Evolutionary conservation across 1,140 invertebrate species (phyloP).

Genomic region (Megalopta genalis): DNA sequence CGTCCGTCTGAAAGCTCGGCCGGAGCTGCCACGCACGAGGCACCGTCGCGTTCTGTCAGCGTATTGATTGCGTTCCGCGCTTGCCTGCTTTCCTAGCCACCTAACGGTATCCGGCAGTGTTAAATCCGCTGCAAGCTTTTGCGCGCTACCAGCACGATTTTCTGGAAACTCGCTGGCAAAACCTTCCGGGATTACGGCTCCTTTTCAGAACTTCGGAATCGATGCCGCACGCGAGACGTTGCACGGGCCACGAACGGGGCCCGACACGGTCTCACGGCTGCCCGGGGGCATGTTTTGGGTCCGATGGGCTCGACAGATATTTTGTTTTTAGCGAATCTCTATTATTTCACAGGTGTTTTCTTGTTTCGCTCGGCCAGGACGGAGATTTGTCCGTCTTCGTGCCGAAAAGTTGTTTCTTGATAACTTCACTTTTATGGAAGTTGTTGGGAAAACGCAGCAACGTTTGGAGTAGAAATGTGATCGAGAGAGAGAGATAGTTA

Average conservation of each 20-base stretch:
- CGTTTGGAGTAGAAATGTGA: too few relatives aligned
- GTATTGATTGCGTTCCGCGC: slow-evolving; percentile 73
- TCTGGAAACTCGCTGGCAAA: neutral
- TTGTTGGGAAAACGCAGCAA: too few relatives aligned
- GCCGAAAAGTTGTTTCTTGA: too few relatives aligned
- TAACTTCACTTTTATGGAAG: too few relatives aligned
- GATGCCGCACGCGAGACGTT: neutral
- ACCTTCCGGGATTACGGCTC: slow-evolving; percentile 1
- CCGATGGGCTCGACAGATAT: too few relatives aligned
- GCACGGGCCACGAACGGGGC: neutral
- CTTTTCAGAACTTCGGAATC: neutral
- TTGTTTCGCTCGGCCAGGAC: too few relatives aligned
- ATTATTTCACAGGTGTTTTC: too few relatives aligned
- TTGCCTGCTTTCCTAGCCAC: slow-evolving; percentile 63
- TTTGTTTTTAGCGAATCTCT: too few relatives aligned
- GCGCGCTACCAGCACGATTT: slow-evolving; percentile 11
- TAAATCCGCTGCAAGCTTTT: slow-evolving; percentile 26
- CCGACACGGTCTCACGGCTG: too few relatives aligned
- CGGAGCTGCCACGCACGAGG: slow-evolving; percentile 40
- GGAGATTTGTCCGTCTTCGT: too few relatives aligned
- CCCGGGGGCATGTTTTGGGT: too few relatives aligned
- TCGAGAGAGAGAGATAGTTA: too few relatives aligned
- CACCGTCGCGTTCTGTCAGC: slow-evolving; percentile 62
- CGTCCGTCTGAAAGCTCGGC: slow-evolving; percentile 66
- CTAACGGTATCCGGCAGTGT: slow-evolving; percentile 56